These are phyloP conservation scores for Dendrocincla tyrannina DNA, from an alignment of 2,797 vertebrate species.

Conservation along the genomic window DNA sequence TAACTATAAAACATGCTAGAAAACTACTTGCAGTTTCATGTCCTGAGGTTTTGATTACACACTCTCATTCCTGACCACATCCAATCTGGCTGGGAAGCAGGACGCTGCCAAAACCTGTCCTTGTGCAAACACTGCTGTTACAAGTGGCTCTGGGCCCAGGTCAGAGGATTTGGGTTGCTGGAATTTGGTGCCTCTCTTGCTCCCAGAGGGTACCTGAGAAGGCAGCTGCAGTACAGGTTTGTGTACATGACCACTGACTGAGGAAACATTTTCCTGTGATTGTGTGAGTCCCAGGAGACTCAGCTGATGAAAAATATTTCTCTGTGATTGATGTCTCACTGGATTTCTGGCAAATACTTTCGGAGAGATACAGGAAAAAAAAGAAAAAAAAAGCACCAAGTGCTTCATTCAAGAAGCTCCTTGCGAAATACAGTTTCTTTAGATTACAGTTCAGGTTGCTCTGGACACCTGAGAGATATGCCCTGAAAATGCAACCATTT, in stretches of 20 bases:
- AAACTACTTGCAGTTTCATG: background rate
- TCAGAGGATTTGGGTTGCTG: background rate
- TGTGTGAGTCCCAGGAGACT: background rate
- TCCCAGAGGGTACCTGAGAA: background rate
- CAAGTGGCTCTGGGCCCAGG: background rate
- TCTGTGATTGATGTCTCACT: background rate
- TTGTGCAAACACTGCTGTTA: background rate
- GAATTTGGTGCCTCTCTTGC: background rate
- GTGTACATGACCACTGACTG: fast-evolving
- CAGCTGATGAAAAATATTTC: background rate
- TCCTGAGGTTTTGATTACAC: background rate
- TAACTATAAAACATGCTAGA: background rate
- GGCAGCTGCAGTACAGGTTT: background rate
- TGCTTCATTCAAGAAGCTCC: background rate
- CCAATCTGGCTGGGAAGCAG: background rate
- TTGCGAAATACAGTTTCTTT: background rate
- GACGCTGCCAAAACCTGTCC: background rate
- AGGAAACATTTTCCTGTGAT: background rate
- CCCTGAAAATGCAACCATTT: background rate
- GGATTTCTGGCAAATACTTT: background rate
- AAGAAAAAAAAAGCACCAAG: background rate
- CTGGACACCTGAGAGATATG: background rate
- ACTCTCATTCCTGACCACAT: background rate
- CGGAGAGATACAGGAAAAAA: background rate
- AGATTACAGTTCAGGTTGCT: background rate